phyloP scores from a whole-genome alignment of 1,140 invertebrate genomes.

The Bathynomus jamesi region DNA sequence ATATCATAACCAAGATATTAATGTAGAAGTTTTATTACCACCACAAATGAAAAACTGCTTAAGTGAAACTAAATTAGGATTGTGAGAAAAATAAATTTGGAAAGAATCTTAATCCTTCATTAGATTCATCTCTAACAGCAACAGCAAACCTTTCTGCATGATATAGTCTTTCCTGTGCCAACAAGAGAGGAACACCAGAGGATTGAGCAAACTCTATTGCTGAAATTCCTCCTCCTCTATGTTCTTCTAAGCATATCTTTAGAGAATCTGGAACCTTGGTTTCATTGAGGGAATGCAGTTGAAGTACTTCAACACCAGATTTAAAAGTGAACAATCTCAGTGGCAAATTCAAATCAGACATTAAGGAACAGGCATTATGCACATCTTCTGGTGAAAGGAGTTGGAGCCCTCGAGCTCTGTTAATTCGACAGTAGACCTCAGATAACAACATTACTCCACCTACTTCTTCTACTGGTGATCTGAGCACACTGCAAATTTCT shows the following conservation, averaged over 20 bases:
- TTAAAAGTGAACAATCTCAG: conserved; percentile 71
- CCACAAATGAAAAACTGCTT: too few relatives aligned
- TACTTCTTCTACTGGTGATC: conserved; percentile 74
- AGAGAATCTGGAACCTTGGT: conserved; percentile 50
- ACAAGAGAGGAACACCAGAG: conserved; percentile 5
- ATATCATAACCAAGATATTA: too few relatives aligned
- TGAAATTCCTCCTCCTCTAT: conserved; percentile 10
- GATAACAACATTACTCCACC: conserved; percentile 94
- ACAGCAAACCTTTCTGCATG: conserved; percentile 5
- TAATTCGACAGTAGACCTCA: conserved; percentile 93
- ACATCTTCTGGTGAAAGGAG: conserved; percentile 90
- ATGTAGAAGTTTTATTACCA: too few relatives aligned
- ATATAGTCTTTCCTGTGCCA: conserved; percentile 12
- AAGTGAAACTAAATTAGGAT: too few relatives aligned
- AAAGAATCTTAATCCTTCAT: conserved; percentile 11
- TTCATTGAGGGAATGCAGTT: conserved; percentile 61
- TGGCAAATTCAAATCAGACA: conserved; percentile 52
- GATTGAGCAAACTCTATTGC: conserved; percentile 9
- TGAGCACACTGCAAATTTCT: conserved; percentile 73
- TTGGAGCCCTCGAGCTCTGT: conserved; percentile 77
- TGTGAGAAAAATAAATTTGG: conserved; percentile 13
- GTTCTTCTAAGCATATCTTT: background rate
- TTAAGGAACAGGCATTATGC: conserved; percentile 68
- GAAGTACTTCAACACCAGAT: conserved; percentile 82
- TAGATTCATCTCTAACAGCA: conserved; percentile 17